Base-by-base conservation (phyloP, 2,888 invertebrate genomes). In the Hecatera dysodea region DNA sequence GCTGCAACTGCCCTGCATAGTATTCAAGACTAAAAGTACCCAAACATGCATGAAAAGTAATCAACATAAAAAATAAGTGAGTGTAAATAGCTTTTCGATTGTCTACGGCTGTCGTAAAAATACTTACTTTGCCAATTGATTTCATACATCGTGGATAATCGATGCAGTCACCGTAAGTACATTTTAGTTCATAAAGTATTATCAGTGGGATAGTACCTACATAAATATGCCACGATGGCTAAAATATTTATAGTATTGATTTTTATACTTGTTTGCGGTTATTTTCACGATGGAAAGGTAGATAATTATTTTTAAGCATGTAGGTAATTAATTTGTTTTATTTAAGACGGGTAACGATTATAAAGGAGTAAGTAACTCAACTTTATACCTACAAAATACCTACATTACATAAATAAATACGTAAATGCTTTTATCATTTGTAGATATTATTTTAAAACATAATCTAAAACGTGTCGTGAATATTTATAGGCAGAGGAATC, bases 41-140 rank as follows among this genome's bases (percentile, higher is more conserved):
- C 22, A 86, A 89, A 65, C 60, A 79, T 71, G 75, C 89, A 80
- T 89, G 73, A 86, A 88, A 64, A 83, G 75, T 85, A 90, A 90
- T 90, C 89, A 87, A 73, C 86, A 84, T 69, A 83, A 71, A 85
- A 84, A 80, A 64, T 73, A 82, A 75, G 76, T 62, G 55, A 55
- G 66, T 71, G 72, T 74, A 71, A 84, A 78, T 75, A 75, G 70
- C 68, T 39, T 53, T 52, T 17, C 24, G 24, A 84, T 83, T 83
- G 59, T 69, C 46, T 52, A 76, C 67, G 84, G 66, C 62, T 82
- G 63, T 78, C 82, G 66, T 84, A 82, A 78, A 83, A 68, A 52
- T 48, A 72, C 61, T 57, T 70, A 74, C 72, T 73, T 75, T 52
- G 42, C 61, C 73, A 84, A 84, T 84, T 55, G 71, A 84, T 84